Percentiles rank a stretch among this genome's conserved stretches.
Conservation (phyloP, 2,888 invertebrate species). For the Cactoblastis cactorum region DNA sequence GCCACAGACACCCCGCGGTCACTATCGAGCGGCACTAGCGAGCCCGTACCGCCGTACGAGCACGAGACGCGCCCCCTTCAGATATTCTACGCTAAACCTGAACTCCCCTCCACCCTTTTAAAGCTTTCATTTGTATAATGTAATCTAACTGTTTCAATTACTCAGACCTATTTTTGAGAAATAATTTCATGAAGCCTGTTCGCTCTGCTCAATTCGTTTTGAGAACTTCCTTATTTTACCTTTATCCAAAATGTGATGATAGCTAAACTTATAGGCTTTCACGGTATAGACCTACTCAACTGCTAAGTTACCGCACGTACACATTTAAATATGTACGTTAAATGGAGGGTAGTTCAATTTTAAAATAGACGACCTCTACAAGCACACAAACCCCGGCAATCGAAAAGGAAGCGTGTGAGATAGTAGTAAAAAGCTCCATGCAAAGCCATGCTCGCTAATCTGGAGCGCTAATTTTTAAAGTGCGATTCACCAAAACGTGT, state of each 20-base stretch:
- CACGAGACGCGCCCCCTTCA: slow-evolving; percentile 4
- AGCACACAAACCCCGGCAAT: slow-evolving; percentile 3
- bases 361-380: neutral
- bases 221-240: too few relatives aligned
- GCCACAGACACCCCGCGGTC: slow-evolving; percentile 65
- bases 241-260: too few relatives aligned
- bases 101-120: neutral
- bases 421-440: slow-evolving; percentile 32
- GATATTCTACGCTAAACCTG: neutral
- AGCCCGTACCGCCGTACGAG: neutral
- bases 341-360: neutral
- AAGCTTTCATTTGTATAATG: too few relatives aligned
- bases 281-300: too few relatives aligned
- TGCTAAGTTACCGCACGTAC: too few relatives aligned
- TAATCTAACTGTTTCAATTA: too few relatives aligned
- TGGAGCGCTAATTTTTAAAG: too few relatives aligned
- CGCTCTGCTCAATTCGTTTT: too few relatives aligned
- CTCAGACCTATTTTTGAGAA: too few relatives aligned
- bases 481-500: too few relatives aligned
- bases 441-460: slow-evolving; percentile 36
- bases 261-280: too few relatives aligned
- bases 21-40: slow-evolving; percentile 25
- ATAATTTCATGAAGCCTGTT: too few relatives aligned
- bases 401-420: slow-evolving; percentile 20
- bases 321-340: neutral